Evolutionary conservation across 2,113 vertebrate genomes (phyloP).

Genomic region (Ciconia maguari): DNA sequence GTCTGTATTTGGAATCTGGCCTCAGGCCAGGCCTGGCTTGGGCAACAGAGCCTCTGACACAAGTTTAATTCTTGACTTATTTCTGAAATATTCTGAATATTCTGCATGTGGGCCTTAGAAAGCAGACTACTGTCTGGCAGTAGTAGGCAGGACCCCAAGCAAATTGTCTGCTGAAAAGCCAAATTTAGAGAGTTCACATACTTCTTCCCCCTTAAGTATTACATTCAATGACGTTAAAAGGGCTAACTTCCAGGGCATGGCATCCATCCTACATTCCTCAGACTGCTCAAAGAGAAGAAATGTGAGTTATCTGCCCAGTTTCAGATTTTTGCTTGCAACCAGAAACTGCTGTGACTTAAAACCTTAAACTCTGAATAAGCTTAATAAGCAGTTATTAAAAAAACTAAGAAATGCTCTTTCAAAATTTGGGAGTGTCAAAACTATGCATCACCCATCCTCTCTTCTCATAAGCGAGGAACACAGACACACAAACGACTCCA

Average conservation of each 20-base stretch:
- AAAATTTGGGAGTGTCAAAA: background rate
- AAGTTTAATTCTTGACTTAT: background rate
- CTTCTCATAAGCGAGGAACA: accelerated
- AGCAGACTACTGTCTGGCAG: background rate
- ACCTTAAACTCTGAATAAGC: background rate
- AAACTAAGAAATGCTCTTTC: background rate
- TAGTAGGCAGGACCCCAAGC: background rate
- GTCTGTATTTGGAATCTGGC: background rate
- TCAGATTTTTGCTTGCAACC: background rate
- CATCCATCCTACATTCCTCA: background rate
- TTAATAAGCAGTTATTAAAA: background rate
- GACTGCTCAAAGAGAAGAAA: background rate
- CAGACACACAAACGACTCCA: accelerated
- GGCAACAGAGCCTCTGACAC: background rate
- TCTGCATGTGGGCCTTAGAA: background rate
- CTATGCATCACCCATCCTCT: background rate
- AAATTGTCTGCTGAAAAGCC: background rate
- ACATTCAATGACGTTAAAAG: background rate
- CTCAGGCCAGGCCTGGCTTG: background rate
- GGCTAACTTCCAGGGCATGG: background rate
- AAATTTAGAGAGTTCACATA: background rate
- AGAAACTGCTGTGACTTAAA: background rate
- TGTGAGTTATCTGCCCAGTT: background rate
- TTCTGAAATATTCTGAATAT: background rate
- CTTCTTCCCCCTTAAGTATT: background rate